Percentiles rank a stretch among this genome's conserved stretches.
Evolutionary conservation across 2,888 invertebrate genomes (phyloP).

Genomic region (Hoplodrina ambigua): DNA sequence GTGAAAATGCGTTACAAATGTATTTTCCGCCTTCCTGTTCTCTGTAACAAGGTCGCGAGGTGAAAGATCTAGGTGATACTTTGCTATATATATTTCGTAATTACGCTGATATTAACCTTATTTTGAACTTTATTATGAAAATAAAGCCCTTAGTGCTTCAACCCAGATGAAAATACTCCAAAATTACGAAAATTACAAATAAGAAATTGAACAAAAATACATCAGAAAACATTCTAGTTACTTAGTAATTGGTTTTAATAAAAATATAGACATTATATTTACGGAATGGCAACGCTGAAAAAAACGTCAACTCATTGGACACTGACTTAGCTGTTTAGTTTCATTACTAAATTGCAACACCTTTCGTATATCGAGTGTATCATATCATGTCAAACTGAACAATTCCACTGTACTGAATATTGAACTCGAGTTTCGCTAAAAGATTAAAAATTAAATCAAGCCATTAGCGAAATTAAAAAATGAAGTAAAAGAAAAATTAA

Average conservation of each 20-base stretch:
- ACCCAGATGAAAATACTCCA: conserved; percentile 12
- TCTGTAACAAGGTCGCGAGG: conserved; percentile 77
- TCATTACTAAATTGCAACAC: conserved; percentile 65
- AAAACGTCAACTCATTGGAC: conserved; percentile 55
- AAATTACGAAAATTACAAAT: background rate
- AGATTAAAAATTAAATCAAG: conserved; percentile 51
- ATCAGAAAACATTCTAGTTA: background rate
- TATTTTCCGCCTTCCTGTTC: conserved; percentile 70
- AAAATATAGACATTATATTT: conserved; percentile 6
- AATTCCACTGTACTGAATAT: conserved; percentile 34
- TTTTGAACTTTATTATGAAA: conserved; percentile 37
- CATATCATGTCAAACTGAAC: conserved; percentile 52
- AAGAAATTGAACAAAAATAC: background rate
- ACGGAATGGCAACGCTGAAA: conserved; percentile 28
- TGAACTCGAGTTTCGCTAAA: conserved; percentile 45
- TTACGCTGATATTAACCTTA: conserved; percentile 51
- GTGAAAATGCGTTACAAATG: conserved; percentile 78
- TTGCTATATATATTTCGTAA: conserved; percentile 45
- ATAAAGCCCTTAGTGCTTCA: background rate
- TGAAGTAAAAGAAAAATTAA: background rate
- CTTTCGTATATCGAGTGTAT: conserved; percentile 39
- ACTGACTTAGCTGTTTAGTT: conserved; percentile 59
- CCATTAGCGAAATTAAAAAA: conserved; percentile 60
- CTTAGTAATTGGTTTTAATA: conserved; percentile 11
- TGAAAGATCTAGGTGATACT: conserved; percentile 64